phyloP scores from a whole-genome alignment of 2,113 vertebrate genomes.

The Tachysurus vachellii region DNA sequence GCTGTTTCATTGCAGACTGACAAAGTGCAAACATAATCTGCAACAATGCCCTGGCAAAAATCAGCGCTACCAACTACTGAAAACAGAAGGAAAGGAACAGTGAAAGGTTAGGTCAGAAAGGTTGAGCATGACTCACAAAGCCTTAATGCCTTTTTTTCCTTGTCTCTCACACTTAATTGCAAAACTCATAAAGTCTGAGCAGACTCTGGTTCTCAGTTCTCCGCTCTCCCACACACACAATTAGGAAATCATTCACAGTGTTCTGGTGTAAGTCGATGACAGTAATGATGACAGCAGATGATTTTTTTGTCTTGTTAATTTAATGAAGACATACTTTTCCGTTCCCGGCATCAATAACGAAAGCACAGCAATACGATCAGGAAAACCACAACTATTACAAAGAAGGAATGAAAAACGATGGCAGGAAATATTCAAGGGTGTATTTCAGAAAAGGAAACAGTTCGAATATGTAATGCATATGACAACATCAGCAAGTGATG shows the following conservation, averaged over 20 bases:
- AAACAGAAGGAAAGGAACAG: neutral
- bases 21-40: neutral
- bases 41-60: neutral
- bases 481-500: neutral
- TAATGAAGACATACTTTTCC: neutral
- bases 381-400: neutral
- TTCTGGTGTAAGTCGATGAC: neutral
- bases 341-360: neutral
- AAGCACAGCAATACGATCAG: neutral
- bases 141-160: neutral
- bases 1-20: neutral
- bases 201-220: neutral
- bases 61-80: neutral
- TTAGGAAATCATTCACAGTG: slow-evolving; percentile 3
- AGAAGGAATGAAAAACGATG: neutral
- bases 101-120: slow-evolving; percentile 16
- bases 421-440: neutral
- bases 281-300: slow-evolving; percentile 14
- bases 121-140: slow-evolving; percentile 18
- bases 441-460: neutral
- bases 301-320: slow-evolving; percentile 7
- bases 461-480: neutral
- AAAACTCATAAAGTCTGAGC: slow-evolving; percentile 10
- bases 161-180: slow-evolving; percentile 11
- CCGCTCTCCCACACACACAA: neutral